Base-by-base conservation (phyloP, 92 coral and sea anemone species). In the Palythoa caribaeorum region DNA sequence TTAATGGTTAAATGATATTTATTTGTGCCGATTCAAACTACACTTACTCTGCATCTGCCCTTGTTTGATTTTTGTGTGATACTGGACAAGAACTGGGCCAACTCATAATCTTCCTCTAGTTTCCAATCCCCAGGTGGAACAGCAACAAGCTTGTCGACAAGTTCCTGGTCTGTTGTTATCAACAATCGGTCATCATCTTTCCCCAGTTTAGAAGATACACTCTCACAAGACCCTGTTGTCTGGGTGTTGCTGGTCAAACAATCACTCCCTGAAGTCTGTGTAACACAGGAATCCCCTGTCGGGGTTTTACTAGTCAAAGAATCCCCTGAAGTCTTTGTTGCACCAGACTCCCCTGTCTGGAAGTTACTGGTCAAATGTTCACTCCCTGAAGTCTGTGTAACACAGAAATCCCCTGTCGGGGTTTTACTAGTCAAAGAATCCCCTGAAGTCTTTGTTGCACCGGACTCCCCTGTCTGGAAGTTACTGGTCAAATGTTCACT, bases 81-180 rank as follows among this genome's bases (percentile, higher is more conserved):
- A 83, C 93, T 92, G 51, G 92, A 83, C 90, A 97, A 83, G 72
- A 95, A 93, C 63, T 85, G 91, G 21, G 96, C 98, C 69, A 97
- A 92, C 65, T 92, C 92, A 76, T 78, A 88, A 80, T 97, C 99
- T 39, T 95, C 94, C 36, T 91, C 95, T 35, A 89, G 36, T 38
- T 88, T 84, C 99, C 99, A 97, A 73, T 88, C 85, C 19, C 90
- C 90, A 76, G 95, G 86, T 2, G 97, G 94, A 3, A 85, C 16
- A 5, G 44, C 19, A n/a, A 60, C 85, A 50, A 97, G 87, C 78
- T 78, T 87, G 62, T 91, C 92, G 87, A 89, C 93, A 44, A 89
- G 88, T 9, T 72, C 66, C 69, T 85, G 90, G 44, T 97, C 99
- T 38, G 92, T 69, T 35, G 84, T 85, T 44, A 97, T 84, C 38